Conservation (phyloP, 2,888 invertebrate genomes). For the Nesidiocoris tenuis region DNA sequence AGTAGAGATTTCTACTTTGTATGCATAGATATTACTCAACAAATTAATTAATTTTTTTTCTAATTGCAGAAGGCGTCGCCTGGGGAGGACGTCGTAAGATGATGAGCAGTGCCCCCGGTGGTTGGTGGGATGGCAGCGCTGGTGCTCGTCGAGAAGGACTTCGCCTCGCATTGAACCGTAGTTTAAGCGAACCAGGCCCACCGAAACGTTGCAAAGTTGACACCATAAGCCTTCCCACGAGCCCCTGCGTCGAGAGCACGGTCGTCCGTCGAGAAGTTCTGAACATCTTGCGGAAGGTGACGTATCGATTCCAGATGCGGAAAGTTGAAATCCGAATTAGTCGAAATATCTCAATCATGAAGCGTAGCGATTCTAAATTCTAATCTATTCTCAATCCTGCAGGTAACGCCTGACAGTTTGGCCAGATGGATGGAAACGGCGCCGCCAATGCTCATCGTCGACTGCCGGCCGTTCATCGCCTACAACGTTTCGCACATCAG, state of each 20-base stretch:
- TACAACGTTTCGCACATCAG: slow-evolving; percentile 69
- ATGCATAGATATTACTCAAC: no score
- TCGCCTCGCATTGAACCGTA: slow-evolving; percentile 60
- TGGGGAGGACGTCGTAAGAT: not conserved
- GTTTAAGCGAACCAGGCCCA: slow-evolving; percentile 61
- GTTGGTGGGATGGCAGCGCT: slow-evolving; percentile 45
- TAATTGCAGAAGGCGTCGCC: not conserved
- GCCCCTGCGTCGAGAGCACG: slow-evolving; percentile 60
- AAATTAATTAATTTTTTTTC: no score
- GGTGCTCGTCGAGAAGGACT: slow-evolving; percentile 57
- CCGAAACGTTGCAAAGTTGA: slow-evolving; percentile 62
- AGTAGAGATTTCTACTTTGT: no score
- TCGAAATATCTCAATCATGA: no score
- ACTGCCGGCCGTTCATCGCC: slow-evolving; percentile 62
- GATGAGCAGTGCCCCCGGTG: slow-evolving; percentile 47
- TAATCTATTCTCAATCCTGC: not conserved
- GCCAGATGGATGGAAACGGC: slow-evolving; percentile 56
- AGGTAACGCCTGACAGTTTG: slow-evolving; percentile 56
- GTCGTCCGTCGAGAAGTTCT: slow-evolving; percentile 40
- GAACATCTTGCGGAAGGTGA: slow-evolving; percentile 40
- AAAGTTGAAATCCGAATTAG: no score
- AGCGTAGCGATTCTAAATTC: no score
- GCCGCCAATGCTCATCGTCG: slow-evolving; percentile 47
- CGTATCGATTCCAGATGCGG: no score
- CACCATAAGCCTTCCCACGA: slow-evolving; percentile 56